Conservation (phyloP, 2,797 vertebrate species). For the Chrosomus eos region DNA sequence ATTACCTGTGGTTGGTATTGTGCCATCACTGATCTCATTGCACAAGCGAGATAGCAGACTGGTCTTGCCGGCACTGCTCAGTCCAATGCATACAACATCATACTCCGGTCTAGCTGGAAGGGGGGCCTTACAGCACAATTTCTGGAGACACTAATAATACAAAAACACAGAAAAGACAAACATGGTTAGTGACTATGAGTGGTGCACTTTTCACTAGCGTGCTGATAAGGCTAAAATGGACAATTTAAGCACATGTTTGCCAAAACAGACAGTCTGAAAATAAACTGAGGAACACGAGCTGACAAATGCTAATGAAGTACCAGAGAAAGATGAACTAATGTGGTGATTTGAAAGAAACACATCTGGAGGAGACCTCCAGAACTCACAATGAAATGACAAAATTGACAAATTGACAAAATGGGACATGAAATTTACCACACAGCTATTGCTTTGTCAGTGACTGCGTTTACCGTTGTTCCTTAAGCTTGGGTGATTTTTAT, state of each 20-base stretch:
- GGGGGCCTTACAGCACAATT: slow-evolving; percentile 97
- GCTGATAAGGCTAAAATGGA: slow-evolving; percentile 15
- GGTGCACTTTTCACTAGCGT: background rate
- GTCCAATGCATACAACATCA: slow-evolving; percentile 97
- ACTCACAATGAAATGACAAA: slow-evolving; percentile 17
- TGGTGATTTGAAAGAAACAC: slow-evolving; percentile 41
- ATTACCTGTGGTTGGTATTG: slow-evolving; percentile 93
- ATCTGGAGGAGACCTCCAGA: slow-evolving; percentile 36
- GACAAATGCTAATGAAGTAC: slow-evolving; percentile 42
- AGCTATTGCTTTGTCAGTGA: slow-evolving; percentile 16
- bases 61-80: slow-evolving; percentile 95
- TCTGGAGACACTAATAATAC: slow-evolving; percentile 91
- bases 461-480: background rate
- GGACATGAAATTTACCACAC: slow-evolving; percentile 10
- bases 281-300: slow-evolving; percentile 33
- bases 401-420: slow-evolving; percentile 1
- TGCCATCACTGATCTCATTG: slow-evolving; percentile 86
- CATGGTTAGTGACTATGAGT: slow-evolving; percentile 11
- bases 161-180: slow-evolving; percentile 43
- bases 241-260: background rate
- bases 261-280: slow-evolving; percentile 37
- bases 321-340: slow-evolving; percentile 38
- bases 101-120: slow-evolving; percentile 93
- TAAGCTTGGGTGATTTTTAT: background rate
- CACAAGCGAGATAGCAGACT: slow-evolving; percentile 93